phyloP scores from a whole-genome alignment of 2,113 vertebrate species.

The Laticauda laticaudata region DNA sequence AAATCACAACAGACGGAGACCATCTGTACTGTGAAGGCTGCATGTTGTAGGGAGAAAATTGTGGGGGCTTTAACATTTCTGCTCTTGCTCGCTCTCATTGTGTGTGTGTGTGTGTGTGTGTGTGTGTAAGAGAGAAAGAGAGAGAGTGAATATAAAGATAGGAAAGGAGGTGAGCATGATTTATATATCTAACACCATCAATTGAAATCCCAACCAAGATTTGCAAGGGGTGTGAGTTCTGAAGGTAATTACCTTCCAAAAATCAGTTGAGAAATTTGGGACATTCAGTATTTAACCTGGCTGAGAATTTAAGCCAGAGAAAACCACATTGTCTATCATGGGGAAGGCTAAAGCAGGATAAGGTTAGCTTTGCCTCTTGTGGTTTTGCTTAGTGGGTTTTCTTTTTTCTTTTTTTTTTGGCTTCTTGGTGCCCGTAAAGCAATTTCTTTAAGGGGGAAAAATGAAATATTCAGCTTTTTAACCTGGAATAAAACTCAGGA shows the following conservation, averaged over 20 bases:
- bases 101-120: neutral
- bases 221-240: neutral
- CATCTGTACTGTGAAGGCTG: constrained; percentile 62
- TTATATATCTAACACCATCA: neutral
- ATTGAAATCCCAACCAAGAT: neutral
- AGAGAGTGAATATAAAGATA: neutral
- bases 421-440: neutral
- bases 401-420: no score
- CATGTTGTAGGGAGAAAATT: constrained; percentile 46
- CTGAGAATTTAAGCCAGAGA: neutral
- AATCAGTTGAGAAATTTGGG: neutral
- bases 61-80: neutral
- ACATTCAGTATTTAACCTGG: neutral
- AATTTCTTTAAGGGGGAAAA: neutral
- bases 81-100: no score
- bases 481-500: constrained; percentile 31
- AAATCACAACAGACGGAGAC: constrained; percentile 55
- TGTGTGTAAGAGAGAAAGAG: no score
- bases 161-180: neutral
- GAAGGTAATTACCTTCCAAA: neutral
- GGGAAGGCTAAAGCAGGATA: neutral
- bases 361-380: neutral
- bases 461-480: neutral
- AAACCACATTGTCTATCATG: neutral
- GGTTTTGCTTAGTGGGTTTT: neutral